These are phyloP conservation scores for Thera obeliscata DNA, from an alignment of 2,888 invertebrate genomes.

Conservation along the genomic window DNA sequence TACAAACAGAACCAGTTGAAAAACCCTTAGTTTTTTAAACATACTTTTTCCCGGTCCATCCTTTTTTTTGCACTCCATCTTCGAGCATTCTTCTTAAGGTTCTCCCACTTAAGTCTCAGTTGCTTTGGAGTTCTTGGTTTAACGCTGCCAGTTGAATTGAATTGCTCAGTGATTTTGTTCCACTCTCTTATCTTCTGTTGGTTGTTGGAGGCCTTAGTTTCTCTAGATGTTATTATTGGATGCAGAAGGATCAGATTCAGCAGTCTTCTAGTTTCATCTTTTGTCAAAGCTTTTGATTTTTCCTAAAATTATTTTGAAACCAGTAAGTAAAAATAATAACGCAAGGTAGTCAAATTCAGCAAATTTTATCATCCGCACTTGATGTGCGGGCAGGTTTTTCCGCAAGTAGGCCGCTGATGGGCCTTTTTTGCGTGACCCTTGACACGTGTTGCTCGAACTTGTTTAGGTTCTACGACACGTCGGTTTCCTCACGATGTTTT, in stretches of 20 bases:
- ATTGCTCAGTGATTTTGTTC: constrained; percentile 16
- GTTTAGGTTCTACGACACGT: too few relatives aligned
- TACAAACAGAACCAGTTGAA: too few relatives aligned
- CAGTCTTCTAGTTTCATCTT: constrained; percentile 14
- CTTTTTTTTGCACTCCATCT: constrained; percentile 11
- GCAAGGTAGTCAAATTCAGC: too few relatives aligned
- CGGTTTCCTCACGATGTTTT: too few relatives aligned
- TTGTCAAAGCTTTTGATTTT: constrained; percentile 13
- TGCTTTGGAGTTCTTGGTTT: constrained; percentile 10
- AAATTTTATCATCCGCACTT: too few relatives aligned
- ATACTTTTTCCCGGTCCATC: constrained; percentile 12
- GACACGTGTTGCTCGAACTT: too few relatives aligned
- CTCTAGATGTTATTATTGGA: constrained; percentile 18
- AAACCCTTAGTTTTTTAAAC: neutral
- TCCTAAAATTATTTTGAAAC: constrained; percentile 6
- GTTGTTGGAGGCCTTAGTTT: constrained; percentile 13
- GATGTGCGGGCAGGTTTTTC: too few relatives aligned
- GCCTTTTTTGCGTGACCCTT: too few relatives aligned
- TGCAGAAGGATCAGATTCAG: constrained; percentile 9
- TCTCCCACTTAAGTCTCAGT: constrained; percentile 18
- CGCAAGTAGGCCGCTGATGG: too few relatives aligned
- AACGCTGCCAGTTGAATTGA: constrained; percentile 6
- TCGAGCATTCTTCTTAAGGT: constrained; percentile 17
- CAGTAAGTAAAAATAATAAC: too few relatives aligned
- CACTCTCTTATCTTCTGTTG: constrained; percentile 18